Evolutionary conservation across 1,140 invertebrate species (phyloP), one percentile per base, ranked within the genome.

Genomic region (Macrocentrus cingulum): DNA sequence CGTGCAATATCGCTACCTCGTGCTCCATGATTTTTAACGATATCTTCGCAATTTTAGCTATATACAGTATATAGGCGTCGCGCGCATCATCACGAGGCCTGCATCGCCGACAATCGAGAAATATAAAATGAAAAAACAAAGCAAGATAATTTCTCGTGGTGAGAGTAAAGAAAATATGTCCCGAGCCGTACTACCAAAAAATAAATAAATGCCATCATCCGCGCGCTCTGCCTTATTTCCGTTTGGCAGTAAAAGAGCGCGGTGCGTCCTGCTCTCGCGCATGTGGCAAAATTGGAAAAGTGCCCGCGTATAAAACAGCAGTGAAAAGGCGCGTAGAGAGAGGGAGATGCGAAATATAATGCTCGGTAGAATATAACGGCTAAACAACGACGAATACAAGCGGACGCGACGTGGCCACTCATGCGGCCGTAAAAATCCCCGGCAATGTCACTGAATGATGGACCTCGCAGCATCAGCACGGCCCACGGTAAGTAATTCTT

Each of bases 391-490:
- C 32, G 15, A 25, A 44, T 13, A 56, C 45, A 36, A 37, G 16
- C 2, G 18, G 19, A 23, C 34, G 60, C 61, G 69, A 68, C 54
- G 51, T 44, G 50, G 60, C 54, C 56, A 60, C 57, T 39, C 36
- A 39, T 11, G 36, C 4, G 36, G 65, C 69, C 69, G 66, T 78
- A 78, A 79, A 78, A 79, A 71, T 67, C 61, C 29, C 37, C 63
- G 68, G 71, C 74, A 79, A 79, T 79, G 77, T 79, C 77, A 78
- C 76, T 79, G 77, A 76, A 75, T 73, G 75, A 78, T 65, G 71
- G 69, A 58, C 65, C 73, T 59, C 59, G 67, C 66, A n/a, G n/a
- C n/a, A n/a, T n/a, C n/a, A n/a, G 68, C 74, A 64, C 68, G 61
- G 59, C 66, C 62, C 67, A 61, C 66, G 63, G 73, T 77, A 79